phyloP scores from a whole-genome alignment of 2,888 invertebrate species.

The Drosophila meridiana region DNA sequence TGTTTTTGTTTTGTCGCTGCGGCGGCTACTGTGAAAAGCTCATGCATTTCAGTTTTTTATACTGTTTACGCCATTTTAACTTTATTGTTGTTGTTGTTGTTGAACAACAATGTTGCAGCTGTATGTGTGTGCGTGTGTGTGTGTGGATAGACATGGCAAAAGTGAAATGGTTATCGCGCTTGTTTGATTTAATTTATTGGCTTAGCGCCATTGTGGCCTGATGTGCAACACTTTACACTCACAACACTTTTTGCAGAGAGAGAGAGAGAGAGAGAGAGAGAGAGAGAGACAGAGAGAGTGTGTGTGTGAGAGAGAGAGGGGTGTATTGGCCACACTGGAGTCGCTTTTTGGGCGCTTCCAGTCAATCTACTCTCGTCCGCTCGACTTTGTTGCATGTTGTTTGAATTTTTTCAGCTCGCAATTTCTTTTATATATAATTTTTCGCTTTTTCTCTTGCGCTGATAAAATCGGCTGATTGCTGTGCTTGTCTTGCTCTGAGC shows the following conservation, averaged over 20 bases:
- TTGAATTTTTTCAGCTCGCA: constrained; percentile 41
- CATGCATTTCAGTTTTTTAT: constrained; percentile 67
- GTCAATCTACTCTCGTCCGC: constrained; percentile 67
- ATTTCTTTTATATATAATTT: constrained; percentile 60
- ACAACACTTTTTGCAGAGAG: constrained; percentile 47
- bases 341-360: constrained; percentile 70
- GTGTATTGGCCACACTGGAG: constrained; percentile 32
- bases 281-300: background rate
- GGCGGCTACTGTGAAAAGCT: constrained; percentile 58
- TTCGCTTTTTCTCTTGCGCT: constrained; percentile 25
- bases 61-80: constrained; percentile 74
- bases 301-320: too few relatives aligned
- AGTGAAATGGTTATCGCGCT: constrained; percentile 79
- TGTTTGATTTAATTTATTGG: constrained; percentile 83
- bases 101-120: constrained; percentile 40
- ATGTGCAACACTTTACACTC: constrained; percentile 75
- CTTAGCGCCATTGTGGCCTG: constrained; percentile 82
- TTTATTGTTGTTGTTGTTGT: constrained; percentile 51
- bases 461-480: constrained; percentile 67
- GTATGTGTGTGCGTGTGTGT: constrained; percentile 32
- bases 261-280: background rate
- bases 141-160: constrained; percentile 69
- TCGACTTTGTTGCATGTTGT: constrained; percentile 61
- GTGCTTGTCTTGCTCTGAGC: constrained; percentile 53
- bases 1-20: constrained; percentile 32